Base-by-base conservation (phyloP, 1,140 invertebrate species). In the Drosophila leontia region DNA sequence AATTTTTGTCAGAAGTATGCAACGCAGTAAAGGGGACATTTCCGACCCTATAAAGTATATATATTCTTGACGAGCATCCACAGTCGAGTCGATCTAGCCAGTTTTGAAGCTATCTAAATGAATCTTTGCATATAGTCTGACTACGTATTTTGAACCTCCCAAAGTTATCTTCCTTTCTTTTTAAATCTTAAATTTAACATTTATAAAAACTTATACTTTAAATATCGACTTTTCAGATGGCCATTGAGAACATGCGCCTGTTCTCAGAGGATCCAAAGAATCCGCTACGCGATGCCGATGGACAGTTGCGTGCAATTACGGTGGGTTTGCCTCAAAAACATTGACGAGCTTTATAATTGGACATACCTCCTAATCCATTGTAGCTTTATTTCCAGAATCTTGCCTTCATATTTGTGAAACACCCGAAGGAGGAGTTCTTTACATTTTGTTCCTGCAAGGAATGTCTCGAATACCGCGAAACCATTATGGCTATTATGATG, bases 391-490 rank as follows among this genome's bases (percentile, higher is more conserved):
- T 88, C 55, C 85, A 88, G 84, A 90, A 91, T 91, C 87, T 91
- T 88, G 85, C 85, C 80, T 82, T 91, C 78, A 92, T 92, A 78
- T 83, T 91, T 83, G 91, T 91, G 29, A 92, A 92, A 48, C 92
- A 92, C 69, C 70, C 64, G 45, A 80, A 82, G 47, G 87, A 88
- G 44, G 90, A 92, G 57, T 93, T 93, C 67, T 91, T 87, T 41
- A 91, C 92, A 74, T 92, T 92, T 81, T 93, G 92, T 75, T 92
- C 90, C 77, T 93, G 92, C 76, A 85, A 88, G 70, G 82, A 92
- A 80, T 93, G 92, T 80, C 76, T 92, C 71, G 81, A 92, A 82
- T 93, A 92, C 80, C 91, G 92, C 53, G 91, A 93, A 82, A 86
- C 88, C 60, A 91, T 92, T 41, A 86, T 93, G 76, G 88, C 82